phyloP scores from a whole-genome alignment of 2,797 vertebrate species.

The Botia kubotai region DNA sequence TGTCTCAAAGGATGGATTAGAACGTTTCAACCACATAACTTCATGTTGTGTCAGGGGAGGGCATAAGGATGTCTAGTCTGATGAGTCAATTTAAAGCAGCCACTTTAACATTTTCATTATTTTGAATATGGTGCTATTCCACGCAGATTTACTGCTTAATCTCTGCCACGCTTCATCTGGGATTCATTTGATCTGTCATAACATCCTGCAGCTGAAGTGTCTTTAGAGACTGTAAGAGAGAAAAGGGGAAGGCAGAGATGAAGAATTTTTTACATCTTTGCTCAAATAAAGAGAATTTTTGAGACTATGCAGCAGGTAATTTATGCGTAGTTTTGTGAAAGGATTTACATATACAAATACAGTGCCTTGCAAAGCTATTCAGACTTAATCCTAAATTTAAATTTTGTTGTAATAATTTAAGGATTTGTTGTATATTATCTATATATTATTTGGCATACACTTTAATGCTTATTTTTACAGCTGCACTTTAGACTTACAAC shows the following conservation, averaged over 20 bases:
- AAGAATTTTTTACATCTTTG: conserved; percentile 15
- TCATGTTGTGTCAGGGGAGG: conserved; percentile 68
- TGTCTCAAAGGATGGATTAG: conserved; percentile 70
- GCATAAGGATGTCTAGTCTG: conserved; percentile 74
- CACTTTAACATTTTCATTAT: conserved; percentile 70
- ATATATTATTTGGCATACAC: neutral
- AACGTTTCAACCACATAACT: conserved; percentile 71
- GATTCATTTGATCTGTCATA: conserved; percentile 78
- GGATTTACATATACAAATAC: neutral
- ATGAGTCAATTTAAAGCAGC: conserved; percentile 80
- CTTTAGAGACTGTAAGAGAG: conserved; percentile 27
- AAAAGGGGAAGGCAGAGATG: conserved; percentile 16
- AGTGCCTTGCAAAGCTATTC: neutral
- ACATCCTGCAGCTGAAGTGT: conserved; percentile 74
- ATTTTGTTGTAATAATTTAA: neutral
- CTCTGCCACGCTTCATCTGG: conserved; percentile 77
- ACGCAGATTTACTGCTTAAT: conserved; percentile 72
- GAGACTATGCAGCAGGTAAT: neutral
- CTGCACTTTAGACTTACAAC: neutral
- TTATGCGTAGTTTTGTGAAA: neutral
- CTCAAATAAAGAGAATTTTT: neutral
- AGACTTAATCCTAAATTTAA: neutral
- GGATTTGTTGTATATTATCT: neutral
- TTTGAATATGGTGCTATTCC: conserved; percentile 73
- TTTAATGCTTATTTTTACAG: neutral